Evolutionary conservation across 2,113 vertebrate genomes (phyloP).

Genomic region (Callorhinus ursinus): DNA sequence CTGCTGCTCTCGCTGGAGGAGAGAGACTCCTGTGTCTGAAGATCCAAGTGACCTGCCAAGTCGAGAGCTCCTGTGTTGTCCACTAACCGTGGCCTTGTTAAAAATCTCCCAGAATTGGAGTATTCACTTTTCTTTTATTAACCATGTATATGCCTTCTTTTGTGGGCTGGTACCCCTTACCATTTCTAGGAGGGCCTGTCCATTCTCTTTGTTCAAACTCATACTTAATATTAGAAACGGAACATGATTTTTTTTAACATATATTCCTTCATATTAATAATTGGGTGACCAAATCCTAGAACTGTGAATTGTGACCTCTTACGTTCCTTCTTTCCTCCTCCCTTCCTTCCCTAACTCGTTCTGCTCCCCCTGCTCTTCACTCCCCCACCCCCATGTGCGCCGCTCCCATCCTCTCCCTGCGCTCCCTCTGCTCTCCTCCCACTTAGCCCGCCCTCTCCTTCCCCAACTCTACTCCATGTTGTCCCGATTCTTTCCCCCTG

Average conservation of each 20-base stretch:
- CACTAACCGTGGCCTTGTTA: background rate
- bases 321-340: background rate
- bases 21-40: background rate
- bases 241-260: background rate
- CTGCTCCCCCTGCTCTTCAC: background rate
- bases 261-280: slow-evolving; percentile 17
- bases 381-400: background rate
- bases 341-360: background rate
- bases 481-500: background rate
- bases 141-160: background rate
- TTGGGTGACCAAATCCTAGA: background rate
- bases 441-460: background rate
- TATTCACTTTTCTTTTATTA: background rate
- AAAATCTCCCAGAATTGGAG: background rate
- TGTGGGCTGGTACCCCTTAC: background rate
- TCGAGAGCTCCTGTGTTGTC: background rate
- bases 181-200: background rate
- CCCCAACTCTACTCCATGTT: background rate
- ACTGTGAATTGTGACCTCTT: background rate
- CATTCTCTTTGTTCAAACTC: background rate
- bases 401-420: background rate
- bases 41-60: background rate
- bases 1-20: background rate
- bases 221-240: slow-evolving; percentile 26
- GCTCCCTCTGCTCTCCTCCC: background rate